These are phyloP conservation scores for Pipistrellus pygmaeus DNA, from an alignment of 2,797 vertebrate species.

Conservation along the genomic window DNA sequence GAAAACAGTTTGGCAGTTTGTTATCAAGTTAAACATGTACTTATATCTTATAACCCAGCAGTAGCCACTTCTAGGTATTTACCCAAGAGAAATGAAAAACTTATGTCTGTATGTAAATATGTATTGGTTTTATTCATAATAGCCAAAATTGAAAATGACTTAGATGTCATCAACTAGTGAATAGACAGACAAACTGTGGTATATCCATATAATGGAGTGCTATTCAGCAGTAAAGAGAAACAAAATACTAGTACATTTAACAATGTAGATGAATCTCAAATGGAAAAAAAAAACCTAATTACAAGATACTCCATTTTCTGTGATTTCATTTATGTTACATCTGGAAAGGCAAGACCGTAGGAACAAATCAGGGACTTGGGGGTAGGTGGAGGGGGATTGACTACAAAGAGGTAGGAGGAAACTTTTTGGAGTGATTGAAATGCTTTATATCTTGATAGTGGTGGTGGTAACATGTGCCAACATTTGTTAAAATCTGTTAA, in stretches of 20 bases:
- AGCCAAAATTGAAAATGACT: slow-evolving; percentile 14
- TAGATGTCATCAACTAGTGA: neutral
- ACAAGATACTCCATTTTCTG: neutral
- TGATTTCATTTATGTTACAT: neutral
- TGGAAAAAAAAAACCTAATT: neutral
- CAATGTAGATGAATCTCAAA: neutral
- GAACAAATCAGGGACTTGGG: neutral
- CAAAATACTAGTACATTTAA: neutral
- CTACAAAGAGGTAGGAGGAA: neutral
- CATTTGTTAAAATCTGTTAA: slow-evolving; percentile 45
- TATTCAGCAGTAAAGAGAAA: neutral
- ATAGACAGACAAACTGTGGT: neutral
- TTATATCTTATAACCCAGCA: slow-evolving; percentile 61
- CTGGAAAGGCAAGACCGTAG: neutral
- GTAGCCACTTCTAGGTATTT: slow-evolving; percentile 48
- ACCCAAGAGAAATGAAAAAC: slow-evolving; percentile 54
- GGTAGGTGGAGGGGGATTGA: neutral
- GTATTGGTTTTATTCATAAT: slow-evolving; percentile 44
- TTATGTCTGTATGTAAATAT: neutral
- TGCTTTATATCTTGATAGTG: neutral
- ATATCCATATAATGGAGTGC: neutral
- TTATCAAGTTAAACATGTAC: slow-evolving; percentile 53
- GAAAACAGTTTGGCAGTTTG: slow-evolving; percentile 39
- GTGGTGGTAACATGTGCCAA: neutral
- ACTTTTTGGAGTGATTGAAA: neutral